Conservation (phyloP, 2,113 vertebrate species). For the Platichthys stellatus region DNA sequence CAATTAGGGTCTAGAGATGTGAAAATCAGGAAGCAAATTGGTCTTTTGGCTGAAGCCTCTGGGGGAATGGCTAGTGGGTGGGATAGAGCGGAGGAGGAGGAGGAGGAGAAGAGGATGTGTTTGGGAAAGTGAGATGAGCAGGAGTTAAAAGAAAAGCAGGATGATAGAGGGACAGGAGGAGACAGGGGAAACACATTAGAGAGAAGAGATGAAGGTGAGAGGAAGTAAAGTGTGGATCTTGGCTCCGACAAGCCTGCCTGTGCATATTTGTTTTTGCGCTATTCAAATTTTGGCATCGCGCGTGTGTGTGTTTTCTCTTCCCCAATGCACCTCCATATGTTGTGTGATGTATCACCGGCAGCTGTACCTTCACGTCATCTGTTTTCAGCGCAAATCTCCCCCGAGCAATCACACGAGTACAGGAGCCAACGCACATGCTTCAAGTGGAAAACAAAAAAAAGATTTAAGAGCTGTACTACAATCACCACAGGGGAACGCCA, state of each 20-base stretch:
- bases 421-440: constrained; percentile 2
- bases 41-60: constrained; percentile 56
- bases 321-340: constrained; percentile 10
- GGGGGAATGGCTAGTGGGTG: constrained; percentile 15
- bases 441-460: neutral
- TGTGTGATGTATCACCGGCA: constrained; percentile 21
- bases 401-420: neutral
- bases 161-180: neutral
- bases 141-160: too few relatives aligned
- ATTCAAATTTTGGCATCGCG: neutral
- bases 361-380: constrained; percentile 12
- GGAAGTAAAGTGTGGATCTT: neutral
- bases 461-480: constrained; percentile 20
- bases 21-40: constrained; percentile 59
- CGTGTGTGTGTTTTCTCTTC: neutral
- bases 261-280: neutral
- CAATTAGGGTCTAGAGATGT: constrained; percentile 57
- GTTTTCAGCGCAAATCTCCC: neutral
- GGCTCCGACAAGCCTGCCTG: neutral
- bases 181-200: neutral
- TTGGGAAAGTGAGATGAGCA: neutral
- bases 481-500: neutral
- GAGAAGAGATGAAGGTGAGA: constrained; percentile 2
- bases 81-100: neutral
- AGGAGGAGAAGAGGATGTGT: neutral